Evolutionary conservation across 2,888 invertebrate genomes (phyloP).

Genomic region (Drosophila mercatorum): DNA sequence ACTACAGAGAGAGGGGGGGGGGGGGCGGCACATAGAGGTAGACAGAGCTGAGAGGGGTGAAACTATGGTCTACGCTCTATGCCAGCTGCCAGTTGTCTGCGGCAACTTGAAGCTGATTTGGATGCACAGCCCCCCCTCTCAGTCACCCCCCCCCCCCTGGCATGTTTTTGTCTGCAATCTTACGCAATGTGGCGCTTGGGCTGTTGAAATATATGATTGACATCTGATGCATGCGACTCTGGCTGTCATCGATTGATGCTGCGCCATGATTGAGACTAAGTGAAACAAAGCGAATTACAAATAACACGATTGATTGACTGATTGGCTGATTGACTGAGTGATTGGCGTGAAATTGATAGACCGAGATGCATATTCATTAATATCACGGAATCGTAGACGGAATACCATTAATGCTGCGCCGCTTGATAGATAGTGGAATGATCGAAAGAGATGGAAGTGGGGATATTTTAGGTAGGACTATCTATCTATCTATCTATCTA

Average conservation of each 20-base stretch:
- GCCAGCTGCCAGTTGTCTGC: constrained; percentile 34
- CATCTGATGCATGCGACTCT: constrained; percentile 17
- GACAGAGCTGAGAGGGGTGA: too few relatives aligned
- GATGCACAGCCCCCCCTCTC: not conserved
- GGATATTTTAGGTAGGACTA: too few relatives aligned
- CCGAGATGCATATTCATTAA: not conserved
- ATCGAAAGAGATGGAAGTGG: too few relatives aligned
- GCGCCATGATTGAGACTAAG: constrained; percentile 1
- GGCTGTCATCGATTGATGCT: constrained; percentile 22
- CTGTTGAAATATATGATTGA: constrained; percentile 48
- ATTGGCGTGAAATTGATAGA: not conserved
- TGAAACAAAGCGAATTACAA: constrained; percentile 4
- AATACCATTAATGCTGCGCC: not conserved
- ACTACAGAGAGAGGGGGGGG: too few relatives aligned
- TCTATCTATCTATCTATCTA: too few relatives aligned
- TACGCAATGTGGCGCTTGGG: constrained; percentile 44
- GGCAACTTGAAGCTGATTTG: constrained; percentile 33
- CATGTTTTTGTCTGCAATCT: constrained; percentile 22
- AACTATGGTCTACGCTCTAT: not conserved
- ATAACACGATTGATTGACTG: not conserved
- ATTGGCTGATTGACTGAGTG: not conserved
- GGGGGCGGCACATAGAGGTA: not conserved
- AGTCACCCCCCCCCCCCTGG: not conserved
- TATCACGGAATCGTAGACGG: not conserved
- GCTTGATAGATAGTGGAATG: not conserved